Percentiles rank a stretch among this genome's conserved stretches.
phyloP scores from a whole-genome alignment of 2,797 vertebrate genomes.

The Siniperca scherzeri region DNA sequence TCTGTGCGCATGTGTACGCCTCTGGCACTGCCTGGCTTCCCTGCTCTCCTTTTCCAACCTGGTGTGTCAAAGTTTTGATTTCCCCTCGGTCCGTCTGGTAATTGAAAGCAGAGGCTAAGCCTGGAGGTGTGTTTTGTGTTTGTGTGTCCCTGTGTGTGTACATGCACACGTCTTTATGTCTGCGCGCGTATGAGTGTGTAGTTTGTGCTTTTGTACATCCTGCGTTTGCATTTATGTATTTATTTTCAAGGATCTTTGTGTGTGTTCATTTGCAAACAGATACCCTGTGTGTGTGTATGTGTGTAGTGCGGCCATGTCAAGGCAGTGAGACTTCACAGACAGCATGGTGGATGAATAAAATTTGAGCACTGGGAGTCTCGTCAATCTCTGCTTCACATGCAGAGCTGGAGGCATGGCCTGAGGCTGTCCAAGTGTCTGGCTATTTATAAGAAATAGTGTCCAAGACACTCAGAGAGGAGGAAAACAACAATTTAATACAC shows the following conservation, averaged over 20 bases:
- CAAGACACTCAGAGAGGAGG: slow-evolving; percentile 25
- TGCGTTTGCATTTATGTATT: slow-evolving; percentile 58
- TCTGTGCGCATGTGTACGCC: slow-evolving; percentile 40
- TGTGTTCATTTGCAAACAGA: slow-evolving; percentile 19
- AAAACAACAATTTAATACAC: slow-evolving; percentile 50
- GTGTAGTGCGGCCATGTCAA: slow-evolving; percentile 21
- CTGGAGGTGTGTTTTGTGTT: slow-evolving; percentile 65
- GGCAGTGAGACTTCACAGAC: slow-evolving; percentile 38
- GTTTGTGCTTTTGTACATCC: slow-evolving; percentile 28
- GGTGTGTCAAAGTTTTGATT: slow-evolving; percentile 83
- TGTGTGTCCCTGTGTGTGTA: slow-evolving; percentile 1
- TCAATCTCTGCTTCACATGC: slow-evolving; percentile 66
- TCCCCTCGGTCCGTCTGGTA: slow-evolving; percentile 78
- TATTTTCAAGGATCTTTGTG: slow-evolving; percentile 41
- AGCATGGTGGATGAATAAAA: slow-evolving; percentile 45
- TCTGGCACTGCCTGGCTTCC: slow-evolving; percentile 71
- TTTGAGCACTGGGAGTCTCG: slow-evolving; percentile 35
- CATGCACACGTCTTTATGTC: slow-evolving; percentile 1
- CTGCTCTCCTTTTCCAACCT: slow-evolving; percentile 71
- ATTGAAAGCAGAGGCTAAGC: slow-evolving; percentile 82
- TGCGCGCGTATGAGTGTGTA: slow-evolving; percentile 3
- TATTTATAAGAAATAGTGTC: slow-evolving; percentile 61
- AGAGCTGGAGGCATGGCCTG: slow-evolving; percentile 66
- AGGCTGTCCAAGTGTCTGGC: slow-evolving; percentile 56
- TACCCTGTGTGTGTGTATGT: neutral